Conservation (phyloP, 2,113 vertebrate species). For the Numenius arquata region DNA sequence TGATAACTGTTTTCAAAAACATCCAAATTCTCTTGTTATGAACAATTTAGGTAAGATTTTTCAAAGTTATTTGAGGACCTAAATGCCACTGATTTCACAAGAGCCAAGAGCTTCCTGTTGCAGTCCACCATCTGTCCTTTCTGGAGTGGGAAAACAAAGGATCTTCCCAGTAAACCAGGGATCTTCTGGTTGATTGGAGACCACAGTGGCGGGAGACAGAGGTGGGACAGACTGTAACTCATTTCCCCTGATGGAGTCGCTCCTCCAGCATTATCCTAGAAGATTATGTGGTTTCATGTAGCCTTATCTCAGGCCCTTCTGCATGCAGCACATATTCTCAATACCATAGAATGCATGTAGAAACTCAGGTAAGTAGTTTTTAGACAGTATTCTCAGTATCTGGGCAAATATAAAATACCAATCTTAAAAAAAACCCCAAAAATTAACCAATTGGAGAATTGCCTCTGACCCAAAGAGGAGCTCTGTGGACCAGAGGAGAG, state of each 20-base stretch:
- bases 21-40: neutral
- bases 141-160: neutral
- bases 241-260: neutral
- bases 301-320: neutral
- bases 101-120: neutral
- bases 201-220: neutral
- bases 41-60: neutral
- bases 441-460: neutral
- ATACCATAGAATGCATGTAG: neutral
- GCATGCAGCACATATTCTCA: neutral
- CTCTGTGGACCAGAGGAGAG: neutral
- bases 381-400: neutral
- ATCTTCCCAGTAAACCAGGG: neutral
- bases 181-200: neutral
- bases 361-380: neutral
- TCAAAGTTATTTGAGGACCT: neutral
- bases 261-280: neutral
- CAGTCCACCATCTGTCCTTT: neutral
- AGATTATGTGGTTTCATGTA: accelerated
- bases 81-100: neutral
- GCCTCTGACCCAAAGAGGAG: neutral
- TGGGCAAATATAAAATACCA: neutral
- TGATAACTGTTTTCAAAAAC: neutral
- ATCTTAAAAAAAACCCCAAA: neutral
- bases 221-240: neutral